phyloP scores from a whole-genome alignment of 2,113 vertebrate species.

The Sinosuthora webbiana region DNA sequence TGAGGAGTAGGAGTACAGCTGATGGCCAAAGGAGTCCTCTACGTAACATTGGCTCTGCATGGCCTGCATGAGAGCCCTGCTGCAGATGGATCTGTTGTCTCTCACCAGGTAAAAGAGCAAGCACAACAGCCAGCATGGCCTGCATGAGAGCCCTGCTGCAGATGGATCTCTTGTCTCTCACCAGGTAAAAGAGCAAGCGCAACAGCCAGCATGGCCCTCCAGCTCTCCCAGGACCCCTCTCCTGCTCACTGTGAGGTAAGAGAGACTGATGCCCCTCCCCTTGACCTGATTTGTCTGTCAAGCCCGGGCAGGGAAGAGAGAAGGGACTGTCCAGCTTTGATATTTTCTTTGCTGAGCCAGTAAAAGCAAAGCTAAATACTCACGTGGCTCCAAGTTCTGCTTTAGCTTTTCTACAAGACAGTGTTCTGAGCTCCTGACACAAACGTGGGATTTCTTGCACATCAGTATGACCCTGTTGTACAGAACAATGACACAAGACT shows the following conservation, averaged over 20 bases:
- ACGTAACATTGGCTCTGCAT: background rate
- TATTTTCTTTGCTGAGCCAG: background rate
- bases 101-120: conserved; percentile 3
- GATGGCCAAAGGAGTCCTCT: background rate
- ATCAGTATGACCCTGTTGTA: too few species aligned
- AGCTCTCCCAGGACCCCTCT: background rate
- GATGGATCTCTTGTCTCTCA: background rate
- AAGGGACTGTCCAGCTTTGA: background rate
- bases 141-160: background rate
- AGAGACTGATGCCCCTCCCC: background rate
- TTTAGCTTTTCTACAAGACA: background rate
- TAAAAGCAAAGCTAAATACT: background rate
- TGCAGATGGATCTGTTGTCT: background rate
- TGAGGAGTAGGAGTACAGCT: background rate
- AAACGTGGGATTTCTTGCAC: background rate
- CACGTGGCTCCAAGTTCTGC: background rate
- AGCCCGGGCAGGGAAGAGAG: background rate
- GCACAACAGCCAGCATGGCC: background rate
- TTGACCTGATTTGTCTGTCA: background rate
- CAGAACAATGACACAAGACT: too few species aligned
- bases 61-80: background rate
- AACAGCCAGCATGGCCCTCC: background rate
- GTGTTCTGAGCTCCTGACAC: background rate
- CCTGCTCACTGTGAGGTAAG: background rate
- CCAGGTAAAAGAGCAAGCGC: background rate